Evolutionary conservation across 30 jellyfish, hydroid and myxozoan genomes (phyloP).

Genomic region (Pelagia noctiluca): DNA sequence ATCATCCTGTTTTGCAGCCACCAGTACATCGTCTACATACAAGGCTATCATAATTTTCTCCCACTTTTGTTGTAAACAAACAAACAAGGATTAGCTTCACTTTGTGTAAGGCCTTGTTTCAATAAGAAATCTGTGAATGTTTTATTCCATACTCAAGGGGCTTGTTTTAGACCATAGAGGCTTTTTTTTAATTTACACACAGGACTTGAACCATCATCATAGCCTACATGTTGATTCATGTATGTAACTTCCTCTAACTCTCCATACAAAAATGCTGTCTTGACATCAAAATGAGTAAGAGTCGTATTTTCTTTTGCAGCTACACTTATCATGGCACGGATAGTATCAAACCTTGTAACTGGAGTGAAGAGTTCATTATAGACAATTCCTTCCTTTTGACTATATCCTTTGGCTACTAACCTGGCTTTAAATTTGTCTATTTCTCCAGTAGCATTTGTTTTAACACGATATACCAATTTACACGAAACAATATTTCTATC

Average conservation of each 20-base stretch:
- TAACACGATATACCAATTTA: background rate
- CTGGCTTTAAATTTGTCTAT: slow-evolving; percentile 28
- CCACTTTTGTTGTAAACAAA: slow-evolving; percentile 44
- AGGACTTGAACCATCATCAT: slow-evolving; percentile 57
- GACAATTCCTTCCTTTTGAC: too few species aligned
- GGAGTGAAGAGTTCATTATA: too few species aligned
- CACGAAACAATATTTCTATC: too few species aligned
- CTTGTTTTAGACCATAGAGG: slow-evolving; percentile 64
- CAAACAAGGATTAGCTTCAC: slow-evolving; percentile 45
- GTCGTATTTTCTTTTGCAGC: slow-evolving; percentile 37
- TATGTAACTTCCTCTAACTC: slow-evolving; percentile 54
- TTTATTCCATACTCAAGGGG: slow-evolving; percentile 60
- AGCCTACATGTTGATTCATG: slow-evolving; percentile 60
- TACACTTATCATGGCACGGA: slow-evolving; percentile 46
- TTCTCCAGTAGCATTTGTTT: slow-evolving; percentile 40
- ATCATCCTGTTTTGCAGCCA: slow-evolving; percentile 65
- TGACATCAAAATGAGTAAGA: slow-evolving; percentile 52
- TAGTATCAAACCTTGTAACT: slow-evolving; percentile 46
- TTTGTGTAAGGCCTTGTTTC: slow-evolving; percentile 57
- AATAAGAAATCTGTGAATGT: slow-evolving; percentile 58
- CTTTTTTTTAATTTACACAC: slow-evolving; percentile 55
- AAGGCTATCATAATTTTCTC: slow-evolving; percentile 33
- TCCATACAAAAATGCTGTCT: slow-evolving; percentile 56
- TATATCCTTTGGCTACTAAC: too few species aligned
- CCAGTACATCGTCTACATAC: slow-evolving; percentile 64